These are phyloP conservation scores for Chloropsis hardwickii DNA, from an alignment of 2,113 vertebrate species.

Conservation along the genomic window DNA sequence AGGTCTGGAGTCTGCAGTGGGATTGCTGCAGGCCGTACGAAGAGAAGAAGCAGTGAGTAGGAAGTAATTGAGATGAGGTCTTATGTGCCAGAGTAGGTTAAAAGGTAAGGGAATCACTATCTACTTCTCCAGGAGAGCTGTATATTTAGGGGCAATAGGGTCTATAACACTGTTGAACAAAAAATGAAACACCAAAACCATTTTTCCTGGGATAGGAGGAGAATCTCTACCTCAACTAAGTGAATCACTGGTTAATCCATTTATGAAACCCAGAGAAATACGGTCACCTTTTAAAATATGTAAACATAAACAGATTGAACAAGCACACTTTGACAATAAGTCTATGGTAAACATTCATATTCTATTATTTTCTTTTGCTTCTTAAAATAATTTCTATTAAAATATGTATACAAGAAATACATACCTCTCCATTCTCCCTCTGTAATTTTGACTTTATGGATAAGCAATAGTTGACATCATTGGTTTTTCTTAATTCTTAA, in stretches of 20 bases:
- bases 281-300: neutral
- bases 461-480: conserved; percentile 84
- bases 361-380: neutral
- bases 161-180: neutral
- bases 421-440: conserved; percentile 86
- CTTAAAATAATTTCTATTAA: neutral
- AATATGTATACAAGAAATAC: neutral
- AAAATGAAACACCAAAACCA: accelerated
- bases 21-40: neutral
- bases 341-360: neutral
- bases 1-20: neutral
- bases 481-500: conserved; percentile 85
- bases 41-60: neutral
- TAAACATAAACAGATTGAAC: neutral
- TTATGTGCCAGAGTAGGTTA: neutral
- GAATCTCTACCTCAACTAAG: neutral
- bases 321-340: neutral
- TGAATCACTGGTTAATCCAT: neutral
- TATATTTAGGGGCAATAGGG: neutral
- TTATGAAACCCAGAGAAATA: neutral
- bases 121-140: neutral
- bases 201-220: neutral
- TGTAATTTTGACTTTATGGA: conserved; percentile 87
- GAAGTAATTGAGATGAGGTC: neutral
- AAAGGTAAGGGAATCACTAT: neutral